Conservation (phyloP, 2,888 invertebrate species). For the Osmoderma eremita region DNA sequence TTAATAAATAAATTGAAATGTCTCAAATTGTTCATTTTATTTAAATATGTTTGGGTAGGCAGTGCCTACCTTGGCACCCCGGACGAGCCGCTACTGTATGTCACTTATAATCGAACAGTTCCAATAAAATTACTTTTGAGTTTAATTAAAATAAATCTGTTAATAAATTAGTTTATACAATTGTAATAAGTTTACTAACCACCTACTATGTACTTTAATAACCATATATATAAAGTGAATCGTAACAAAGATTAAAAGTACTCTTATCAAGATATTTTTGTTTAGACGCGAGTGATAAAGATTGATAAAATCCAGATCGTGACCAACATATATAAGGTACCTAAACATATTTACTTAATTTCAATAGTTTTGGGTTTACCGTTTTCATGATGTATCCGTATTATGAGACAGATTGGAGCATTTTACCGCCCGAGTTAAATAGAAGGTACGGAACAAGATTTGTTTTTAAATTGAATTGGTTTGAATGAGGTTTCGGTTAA, state of each 20-base stretch:
- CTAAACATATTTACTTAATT: conserved; percentile 22
- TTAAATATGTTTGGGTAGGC: too few species aligned
- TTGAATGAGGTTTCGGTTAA: neutral
- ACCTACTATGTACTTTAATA: neutral
- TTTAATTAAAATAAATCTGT: too few species aligned
- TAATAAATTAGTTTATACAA: too few species aligned
- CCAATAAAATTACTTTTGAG: too few species aligned
- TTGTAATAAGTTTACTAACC: too few species aligned
- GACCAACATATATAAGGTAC: conserved; percentile 7
- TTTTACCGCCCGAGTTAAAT: conserved; percentile 85
- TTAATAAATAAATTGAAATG: too few species aligned
- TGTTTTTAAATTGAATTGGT: neutral
- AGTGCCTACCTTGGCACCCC: too few species aligned
- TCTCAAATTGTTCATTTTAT: too few species aligned
- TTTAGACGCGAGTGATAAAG: conserved; percentile 30
- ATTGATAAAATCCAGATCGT: conserved; percentile 33
- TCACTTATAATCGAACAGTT: too few species aligned
- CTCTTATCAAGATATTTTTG: conserved; percentile 32
- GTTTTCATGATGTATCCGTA: conserved; percentile 67
- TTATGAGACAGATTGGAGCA: conserved; percentile 86
- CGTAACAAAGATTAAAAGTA: conserved; percentile 21
- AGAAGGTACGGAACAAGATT: conserved; percentile 71
- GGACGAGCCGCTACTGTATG: too few species aligned
- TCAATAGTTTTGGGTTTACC: neutral
- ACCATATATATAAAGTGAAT: conserved; percentile 13